Conservation (phyloP, 2,797 vertebrate genomes). For the Smutsia temminckii region DNA sequence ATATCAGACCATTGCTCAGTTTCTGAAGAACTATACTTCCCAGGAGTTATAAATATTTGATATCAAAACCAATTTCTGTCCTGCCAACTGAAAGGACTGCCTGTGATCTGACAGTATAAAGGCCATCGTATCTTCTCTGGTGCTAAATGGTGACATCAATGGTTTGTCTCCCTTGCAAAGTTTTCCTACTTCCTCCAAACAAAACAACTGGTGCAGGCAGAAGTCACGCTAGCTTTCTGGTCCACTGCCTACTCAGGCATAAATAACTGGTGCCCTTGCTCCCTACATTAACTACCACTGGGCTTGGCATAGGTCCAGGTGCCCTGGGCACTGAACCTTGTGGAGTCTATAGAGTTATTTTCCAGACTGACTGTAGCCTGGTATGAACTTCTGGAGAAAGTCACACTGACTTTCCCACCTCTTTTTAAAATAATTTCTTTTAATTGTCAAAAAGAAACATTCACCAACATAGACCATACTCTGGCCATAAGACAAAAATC, state of each 20-base stretch:
- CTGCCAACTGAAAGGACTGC: not conserved
- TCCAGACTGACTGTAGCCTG: slow-evolving; percentile 64
- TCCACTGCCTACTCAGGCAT: slow-evolving; percentile 32
- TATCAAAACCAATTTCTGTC: not conserved
- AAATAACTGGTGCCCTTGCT: not conserved
- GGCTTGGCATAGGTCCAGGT: slow-evolving; percentile 45
- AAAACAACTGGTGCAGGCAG: slow-evolving; percentile 37
- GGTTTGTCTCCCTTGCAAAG: slow-evolving; percentile 46
- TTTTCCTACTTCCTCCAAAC: slow-evolving; percentile 42
- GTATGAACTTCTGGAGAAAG: slow-evolving; percentile 66
- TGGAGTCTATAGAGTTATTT: slow-evolving; percentile 60
- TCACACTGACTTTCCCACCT: not conserved
- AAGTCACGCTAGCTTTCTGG: slow-evolving; percentile 40
- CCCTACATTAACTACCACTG: not conserved
- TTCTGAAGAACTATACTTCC: not conserved
- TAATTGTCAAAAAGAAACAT: slow-evolving; percentile 42
- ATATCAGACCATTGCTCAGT: not conserved
- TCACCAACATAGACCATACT: not conserved
- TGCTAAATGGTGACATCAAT: not conserved
- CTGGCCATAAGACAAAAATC: slow-evolving; percentile 15
- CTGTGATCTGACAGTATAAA: not conserved
- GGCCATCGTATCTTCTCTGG: not conserved
- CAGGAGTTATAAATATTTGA: not conserved
- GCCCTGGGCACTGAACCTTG: slow-evolving; percentile 65
- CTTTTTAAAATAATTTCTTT: slow-evolving; percentile 30